Evolutionary conservation across 1,140 invertebrate genomes (phyloP).

Genomic region (Armadillidium nasatum): DNA sequence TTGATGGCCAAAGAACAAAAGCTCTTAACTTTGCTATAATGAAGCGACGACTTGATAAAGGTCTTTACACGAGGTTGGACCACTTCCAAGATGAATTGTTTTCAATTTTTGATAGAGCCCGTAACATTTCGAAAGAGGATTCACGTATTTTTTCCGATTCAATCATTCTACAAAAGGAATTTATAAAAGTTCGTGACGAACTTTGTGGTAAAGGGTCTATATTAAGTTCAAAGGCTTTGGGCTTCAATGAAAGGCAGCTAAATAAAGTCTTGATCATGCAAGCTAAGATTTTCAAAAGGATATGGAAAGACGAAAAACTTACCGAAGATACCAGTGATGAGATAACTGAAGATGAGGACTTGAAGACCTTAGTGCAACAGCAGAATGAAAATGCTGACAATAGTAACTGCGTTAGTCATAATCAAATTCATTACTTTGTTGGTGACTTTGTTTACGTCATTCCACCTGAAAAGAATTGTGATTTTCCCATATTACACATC

Average conservation of each 20-base stretch:
- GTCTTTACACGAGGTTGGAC: slow-evolving; percentile 86
- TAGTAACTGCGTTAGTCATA: slow-evolving; percentile 56
- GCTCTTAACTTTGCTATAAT: slow-evolving; percentile 75
- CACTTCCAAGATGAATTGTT: slow-evolving; percentile 96
- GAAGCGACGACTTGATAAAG: slow-evolving; percentile 75
- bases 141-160: slow-evolving; percentile 89
- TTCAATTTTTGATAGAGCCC: slow-evolving; percentile 81
- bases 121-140: slow-evolving; percentile 79
- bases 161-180: slow-evolving; percentile 86
- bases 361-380: too few species aligned
- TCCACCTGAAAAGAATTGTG: slow-evolving; percentile 52
- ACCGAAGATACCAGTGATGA: neutral
- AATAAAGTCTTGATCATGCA: neutral
- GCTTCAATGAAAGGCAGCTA: neutral
- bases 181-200: slow-evolving; percentile 59
- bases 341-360: neutral
- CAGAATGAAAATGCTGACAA: slow-evolving; percentile 10
- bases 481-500: slow-evolving; percentile 38
- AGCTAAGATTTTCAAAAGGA: neutral
- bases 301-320: neutral
- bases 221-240: neutral
- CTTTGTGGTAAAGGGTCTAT: neutral
- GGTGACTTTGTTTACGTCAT: slow-evolving; percentile 89
- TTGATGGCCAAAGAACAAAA: neutral
- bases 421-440: slow-evolving; percentile 68